Base-by-base conservation (phyloP, 2,888 invertebrate species). In the Cephonodes hylas region DNA sequence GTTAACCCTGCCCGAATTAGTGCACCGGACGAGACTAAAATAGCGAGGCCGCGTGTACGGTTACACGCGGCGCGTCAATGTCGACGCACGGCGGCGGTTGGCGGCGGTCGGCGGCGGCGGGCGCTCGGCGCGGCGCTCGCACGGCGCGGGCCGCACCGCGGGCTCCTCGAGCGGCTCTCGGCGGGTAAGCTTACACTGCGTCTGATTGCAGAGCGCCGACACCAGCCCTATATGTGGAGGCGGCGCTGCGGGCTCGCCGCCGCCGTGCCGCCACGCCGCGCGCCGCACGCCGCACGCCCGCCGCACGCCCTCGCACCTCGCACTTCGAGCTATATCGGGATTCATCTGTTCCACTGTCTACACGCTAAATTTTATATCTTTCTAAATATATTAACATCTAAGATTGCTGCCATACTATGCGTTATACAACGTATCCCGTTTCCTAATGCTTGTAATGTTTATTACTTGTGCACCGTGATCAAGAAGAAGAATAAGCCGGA, bases 1-100 rank as follows among this genome's bases (percentile, higher is more conserved):
- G 89, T 84, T 91, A 92, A 92, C 91, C 91, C 91, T 90, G 91
- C 91, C 91, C 91, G 91, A 91, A 88, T 91, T 91, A 91, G 91
- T 91, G 91, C 91, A 91, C 89, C 89, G 90, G 81, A 86, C 87
- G 89, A 82, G 89, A 88, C 90, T 78, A 84, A 91, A 92, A 92
- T 91, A 91, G 91, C 89, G 81, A 84, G 84, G 81, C 86, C 85
- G 89, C 91, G 92, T 90, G 87, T 92, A 91, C 90, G 85, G 89
- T 91, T 92, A 91, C 92, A 92, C 81, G 76, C 84, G 86, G 85
- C 85, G 87, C 91, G 88, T 89, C 90, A 89, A 88, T 88, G 88
- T 85, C 87, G 89, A 82, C 85, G 80, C 78, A 82, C 77, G 81
- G 81, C 80, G 77, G 69, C 74, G 76, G 81, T 84, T 80, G 77